These are phyloP conservation scores for Drosophila ezoana DNA, from an alignment of 2,888 invertebrate genomes.

Conservation along the genomic window DNA sequence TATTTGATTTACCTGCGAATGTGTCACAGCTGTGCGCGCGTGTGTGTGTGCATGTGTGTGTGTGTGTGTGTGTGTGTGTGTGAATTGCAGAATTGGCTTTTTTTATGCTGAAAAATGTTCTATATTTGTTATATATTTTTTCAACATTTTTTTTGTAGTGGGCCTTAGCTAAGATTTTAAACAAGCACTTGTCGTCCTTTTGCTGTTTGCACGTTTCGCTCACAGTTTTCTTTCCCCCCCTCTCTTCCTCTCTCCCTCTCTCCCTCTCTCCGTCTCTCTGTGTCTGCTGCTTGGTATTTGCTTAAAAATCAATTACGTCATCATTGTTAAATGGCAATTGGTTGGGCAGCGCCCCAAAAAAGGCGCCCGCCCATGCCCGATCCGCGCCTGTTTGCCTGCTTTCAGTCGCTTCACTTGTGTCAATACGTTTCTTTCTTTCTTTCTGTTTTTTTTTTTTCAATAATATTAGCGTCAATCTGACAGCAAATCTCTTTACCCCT, in stretches of 20 bases:
- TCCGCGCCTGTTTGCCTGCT: constrained; percentile 37
- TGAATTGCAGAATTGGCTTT: constrained; percentile 8
- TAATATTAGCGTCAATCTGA: constrained; percentile 70
- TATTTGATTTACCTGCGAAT: constrained; percentile 56
- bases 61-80: constrained; percentile 14
- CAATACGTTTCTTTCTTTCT: constrained; percentile 51
- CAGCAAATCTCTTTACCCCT: constrained; percentile 9
- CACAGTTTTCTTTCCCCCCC: neutral
- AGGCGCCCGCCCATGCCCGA: neutral
- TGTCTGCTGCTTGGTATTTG: constrained; percentile 57
- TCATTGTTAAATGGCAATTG: constrained; percentile 78
- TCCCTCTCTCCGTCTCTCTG: constrained; percentile 5
- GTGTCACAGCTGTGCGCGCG: constrained; percentile 10
- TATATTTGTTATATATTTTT: neutral
- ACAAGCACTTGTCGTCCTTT: constrained; percentile 62
- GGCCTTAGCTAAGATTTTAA: constrained; percentile 62
- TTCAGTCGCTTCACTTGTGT: constrained; percentile 57
- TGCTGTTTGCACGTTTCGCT: constrained; percentile 51
- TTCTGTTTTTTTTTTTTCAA: constrained; percentile 48
- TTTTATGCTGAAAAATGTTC: neutral
- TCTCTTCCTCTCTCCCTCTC: constrained; percentile 14
- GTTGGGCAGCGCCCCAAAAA: constrained; percentile 10
- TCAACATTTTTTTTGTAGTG: constrained; percentile 3
- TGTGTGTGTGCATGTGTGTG: constrained; percentile 14
- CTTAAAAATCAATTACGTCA: constrained; percentile 81